A percentile compares a stretch with the other conserved stretches of the same genome.
These are phyloP conservation scores for Drosophila testacea DNA, from an alignment of 2,888 invertebrate species.

Conservation along the genomic window DNA sequence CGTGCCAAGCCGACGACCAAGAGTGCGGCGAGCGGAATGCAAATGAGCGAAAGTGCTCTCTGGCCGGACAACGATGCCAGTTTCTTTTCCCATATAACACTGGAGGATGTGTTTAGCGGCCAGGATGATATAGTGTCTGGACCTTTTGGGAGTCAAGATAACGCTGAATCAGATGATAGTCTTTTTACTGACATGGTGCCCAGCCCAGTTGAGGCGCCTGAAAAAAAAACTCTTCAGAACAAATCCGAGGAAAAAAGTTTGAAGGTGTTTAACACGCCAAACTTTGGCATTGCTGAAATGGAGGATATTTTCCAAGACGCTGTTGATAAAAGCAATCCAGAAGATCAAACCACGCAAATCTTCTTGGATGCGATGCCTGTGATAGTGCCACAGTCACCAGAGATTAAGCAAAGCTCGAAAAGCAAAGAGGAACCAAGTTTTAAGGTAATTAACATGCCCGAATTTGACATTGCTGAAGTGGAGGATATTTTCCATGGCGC, in stretches of 20 bases:
- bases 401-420: no score
- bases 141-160: conserved; percentile 27
- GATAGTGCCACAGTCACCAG: no score
- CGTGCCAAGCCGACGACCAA: no score
- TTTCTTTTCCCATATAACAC: conserved; percentile 74
- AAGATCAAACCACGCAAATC: not conserved
- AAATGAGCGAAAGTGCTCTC: conserved; percentile 56
- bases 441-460: conserved; percentile 66
- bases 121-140: conserved; percentile 28
- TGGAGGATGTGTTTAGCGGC: conserved; percentile 67
- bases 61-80: conserved; percentile 80
- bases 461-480: conserved; percentile 52
- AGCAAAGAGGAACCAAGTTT: conserved; percentile 53
- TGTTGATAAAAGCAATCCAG: not conserved
- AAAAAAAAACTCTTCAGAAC: not conserved
- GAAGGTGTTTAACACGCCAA: conserved; percentile 4
- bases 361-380: no score
- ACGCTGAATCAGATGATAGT: conserved; percentile 62
- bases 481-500: conserved; percentile 64
- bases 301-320: no score
- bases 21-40: not conserved
- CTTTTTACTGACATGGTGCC: conserved; percentile 71
- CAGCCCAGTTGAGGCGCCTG: no score
- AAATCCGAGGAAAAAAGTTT: not conserved
- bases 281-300: no score